Evolutionary conservation across 2,888 invertebrate species (phyloP), one percentile per base, ranked within the genome.

Genomic region (Syritta pipiens): DNA sequence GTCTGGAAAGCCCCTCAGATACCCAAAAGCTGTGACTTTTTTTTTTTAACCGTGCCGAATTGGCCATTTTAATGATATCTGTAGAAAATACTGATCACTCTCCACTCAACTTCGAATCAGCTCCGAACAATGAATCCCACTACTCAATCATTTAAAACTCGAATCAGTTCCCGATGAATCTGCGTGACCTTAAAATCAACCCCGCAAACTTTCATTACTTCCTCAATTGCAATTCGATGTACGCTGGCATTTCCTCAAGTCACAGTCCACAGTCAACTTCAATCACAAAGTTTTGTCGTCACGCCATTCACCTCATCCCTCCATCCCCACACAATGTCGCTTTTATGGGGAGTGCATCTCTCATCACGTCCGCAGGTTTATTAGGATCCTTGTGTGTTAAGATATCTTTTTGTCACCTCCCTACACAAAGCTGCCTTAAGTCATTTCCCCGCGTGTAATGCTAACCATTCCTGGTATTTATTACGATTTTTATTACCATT

Each of bases 401-500:
- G 40, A 65, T 24, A 65, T 40, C 71, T 55, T 77, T 59, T 37
- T 60, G 67, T 71, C 53, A 53, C 65, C 59, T 53, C 10, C 17
- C 67, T 40, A 60, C n/a, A n/a, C 40, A 60, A 59, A 60, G 20
- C 20, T 6, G 44, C 28, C 44, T n/a, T n/a, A n/a, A n/a, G n/a
- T n/a, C 53, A 65, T 44, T 53, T 12, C 14, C 42, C 44, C 22
- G 12, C 40, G 24, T 44, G 44, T 48, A 46, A 65, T 75, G 35
- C 55, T 48, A 46, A 40, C 71, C 77, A 65, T 65, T 71, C 32
- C 24, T 30, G 63, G 65, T 71, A 71, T 77, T 77, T 71, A 76
- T 69, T 69, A 63, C 68, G 59, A 51, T 71, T 76, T 77, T 77
- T 71, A 77, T 77, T 57, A 20, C 42, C 60, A 53, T 65, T 49